A percentile compares a stretch with the other conserved stretches of the same genome.
Evolutionary conservation across 2,888 invertebrate genomes (phyloP).

Genomic region (Cabera pusaria): DNA sequence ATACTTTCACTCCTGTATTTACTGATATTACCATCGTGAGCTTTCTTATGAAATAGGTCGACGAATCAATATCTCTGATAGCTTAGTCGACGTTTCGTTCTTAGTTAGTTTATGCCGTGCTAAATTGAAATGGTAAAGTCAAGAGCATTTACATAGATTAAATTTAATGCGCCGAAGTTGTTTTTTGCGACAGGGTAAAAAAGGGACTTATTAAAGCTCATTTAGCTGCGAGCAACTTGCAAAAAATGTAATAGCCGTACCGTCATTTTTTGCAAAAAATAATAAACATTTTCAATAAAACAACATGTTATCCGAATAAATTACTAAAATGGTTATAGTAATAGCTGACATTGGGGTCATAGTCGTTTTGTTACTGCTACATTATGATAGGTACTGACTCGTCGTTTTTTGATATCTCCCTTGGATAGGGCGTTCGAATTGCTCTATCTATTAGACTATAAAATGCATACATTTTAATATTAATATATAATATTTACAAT

Average conservation of each 20-base stretch:
- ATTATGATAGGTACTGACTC: too few species aligned
- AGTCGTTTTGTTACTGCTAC: too few species aligned
- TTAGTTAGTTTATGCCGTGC: conserved; percentile 1
- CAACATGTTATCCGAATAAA: conserved; percentile 6
- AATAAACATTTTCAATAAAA: conserved; percentile 4
- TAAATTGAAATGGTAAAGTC: conserved; percentile 5
- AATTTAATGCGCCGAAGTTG: conserved; percentile 6
- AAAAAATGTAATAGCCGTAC: conserved; percentile 3
- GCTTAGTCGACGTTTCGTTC: too few species aligned
- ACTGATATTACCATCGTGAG: conserved; percentile 22
- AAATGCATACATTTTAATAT: too few species aligned
- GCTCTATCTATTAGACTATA: too few species aligned
- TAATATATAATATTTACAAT: too few species aligned
- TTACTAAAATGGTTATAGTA: conserved; percentile 9
- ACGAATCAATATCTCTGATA: background rate
- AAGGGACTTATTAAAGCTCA: conserved; percentile 9
- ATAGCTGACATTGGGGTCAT: background rate
- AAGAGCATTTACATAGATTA: conserved; percentile 6
- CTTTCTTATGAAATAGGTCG: conserved; percentile 20
- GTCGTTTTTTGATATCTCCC: too few species aligned
- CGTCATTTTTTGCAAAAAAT: background rate
- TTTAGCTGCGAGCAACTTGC: conserved; percentile 4
- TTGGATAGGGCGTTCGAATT: too few species aligned
- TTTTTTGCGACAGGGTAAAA: conserved; percentile 6
- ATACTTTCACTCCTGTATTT: conserved; percentile 34